phyloP scores from a whole-genome alignment of 2,888 invertebrate species.

The Rotaria macrura region DNA sequence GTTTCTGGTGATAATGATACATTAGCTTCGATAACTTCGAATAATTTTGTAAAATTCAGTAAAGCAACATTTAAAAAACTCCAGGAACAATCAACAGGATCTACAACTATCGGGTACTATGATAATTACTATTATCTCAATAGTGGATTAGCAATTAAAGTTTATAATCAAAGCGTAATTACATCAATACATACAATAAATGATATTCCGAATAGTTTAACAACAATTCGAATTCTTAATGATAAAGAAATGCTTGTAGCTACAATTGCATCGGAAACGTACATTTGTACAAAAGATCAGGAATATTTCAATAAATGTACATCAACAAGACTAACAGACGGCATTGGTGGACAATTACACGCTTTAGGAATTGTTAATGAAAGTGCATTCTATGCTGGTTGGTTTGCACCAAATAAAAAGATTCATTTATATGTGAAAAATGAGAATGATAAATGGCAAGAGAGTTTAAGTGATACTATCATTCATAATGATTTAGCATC shows the following conservation, averaged over 20 bases:
- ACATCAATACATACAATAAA: background rate
- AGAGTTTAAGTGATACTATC: background rate
- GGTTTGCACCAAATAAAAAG: fast-evolving
- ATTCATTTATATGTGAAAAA: background rate
- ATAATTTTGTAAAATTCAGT: background rate
- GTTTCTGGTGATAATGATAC: background rate
- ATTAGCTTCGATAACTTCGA: background rate
- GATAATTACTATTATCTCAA: background rate
- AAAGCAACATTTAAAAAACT: background rate
- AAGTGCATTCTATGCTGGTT: background rate
- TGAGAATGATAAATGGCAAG: background rate
- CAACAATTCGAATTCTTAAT: background rate
- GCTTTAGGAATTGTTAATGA: background rate
- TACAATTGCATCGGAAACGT: background rate
- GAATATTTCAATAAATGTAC: background rate
- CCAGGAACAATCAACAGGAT: background rate
- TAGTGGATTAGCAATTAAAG: background rate
- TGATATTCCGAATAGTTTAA: background rate
- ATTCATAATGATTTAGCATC: background rate
- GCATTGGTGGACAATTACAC: background rate
- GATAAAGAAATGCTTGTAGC: background rate
- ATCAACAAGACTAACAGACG: fast-evolving
- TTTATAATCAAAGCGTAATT: background rate
- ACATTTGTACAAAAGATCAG: background rate
- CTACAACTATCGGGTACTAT: background rate